Conservation (phyloP, 2,113 vertebrate genomes). For the Mystacornis crossleyi region DNA sequence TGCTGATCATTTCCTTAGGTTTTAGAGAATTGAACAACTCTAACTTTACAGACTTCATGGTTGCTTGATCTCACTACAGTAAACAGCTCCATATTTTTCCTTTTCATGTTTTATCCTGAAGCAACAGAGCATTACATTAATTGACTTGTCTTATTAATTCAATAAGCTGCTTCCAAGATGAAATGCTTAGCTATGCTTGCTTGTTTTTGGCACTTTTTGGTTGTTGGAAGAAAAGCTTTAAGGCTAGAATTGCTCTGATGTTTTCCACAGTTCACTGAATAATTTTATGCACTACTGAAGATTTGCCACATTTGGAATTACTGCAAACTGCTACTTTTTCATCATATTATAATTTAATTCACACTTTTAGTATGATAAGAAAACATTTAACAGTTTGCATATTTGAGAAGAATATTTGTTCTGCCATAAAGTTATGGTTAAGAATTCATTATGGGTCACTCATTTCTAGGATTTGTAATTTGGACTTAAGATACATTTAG, state of each 20-base stretch:
- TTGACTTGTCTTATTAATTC: slow-evolving; percentile 86
- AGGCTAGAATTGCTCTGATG: slow-evolving; percentile 71
- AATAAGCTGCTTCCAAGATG: slow-evolving; percentile 80
- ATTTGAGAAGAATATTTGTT: slow-evolving; percentile 51
- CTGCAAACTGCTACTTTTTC: slow-evolving; percentile 71
- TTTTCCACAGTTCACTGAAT: slow-evolving; percentile 78
- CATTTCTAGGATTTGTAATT: slow-evolving; percentile 39
- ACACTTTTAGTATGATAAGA: slow-evolving; percentile 67
- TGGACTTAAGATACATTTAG: slow-evolving; percentile 25
- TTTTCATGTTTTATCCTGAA: slow-evolving; percentile 80
- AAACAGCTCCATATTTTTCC: slow-evolving; percentile 74
- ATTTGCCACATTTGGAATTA: slow-evolving; percentile 72
- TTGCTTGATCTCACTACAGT: slow-evolving; percentile 69
- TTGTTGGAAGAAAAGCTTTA: slow-evolving; percentile 72
- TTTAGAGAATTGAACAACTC: slow-evolving; percentile 44
- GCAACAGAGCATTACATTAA: slow-evolving; percentile 82
- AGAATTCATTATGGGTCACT: slow-evolving; percentile 47
- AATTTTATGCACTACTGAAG: slow-evolving; percentile 73
- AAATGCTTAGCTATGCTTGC: slow-evolving; percentile 75
- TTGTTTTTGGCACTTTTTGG: slow-evolving; percentile 69
- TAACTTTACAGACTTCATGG: slow-evolving; percentile 48
- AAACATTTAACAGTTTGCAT: slow-evolving; percentile 63
- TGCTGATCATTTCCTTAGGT: slow-evolving; percentile 12
- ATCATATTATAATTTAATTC: slow-evolving; percentile 79
- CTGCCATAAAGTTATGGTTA: slow-evolving; percentile 27